These are phyloP conservation scores for Odiellus spinosus DNA, from an alignment of 2,888 invertebrate genomes.

Conservation along the genomic window DNA sequence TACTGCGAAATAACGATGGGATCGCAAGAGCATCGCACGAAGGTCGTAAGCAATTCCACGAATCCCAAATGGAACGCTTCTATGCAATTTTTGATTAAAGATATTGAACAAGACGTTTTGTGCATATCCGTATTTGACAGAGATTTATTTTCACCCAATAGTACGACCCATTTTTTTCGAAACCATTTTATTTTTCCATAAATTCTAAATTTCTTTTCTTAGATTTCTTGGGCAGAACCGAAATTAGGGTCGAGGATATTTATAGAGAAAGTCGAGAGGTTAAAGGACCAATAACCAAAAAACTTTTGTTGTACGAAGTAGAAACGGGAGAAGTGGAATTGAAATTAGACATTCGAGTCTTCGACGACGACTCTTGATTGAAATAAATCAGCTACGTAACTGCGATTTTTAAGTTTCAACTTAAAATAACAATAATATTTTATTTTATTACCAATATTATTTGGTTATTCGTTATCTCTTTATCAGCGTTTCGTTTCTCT, in stretches of 20 bases:
- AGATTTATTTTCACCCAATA: conserved; percentile 53
- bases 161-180: conserved; percentile 36
- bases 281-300: conserved; percentile 46
- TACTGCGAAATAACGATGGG: conserved; percentile 59
- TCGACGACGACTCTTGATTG: conserved; percentile 23
- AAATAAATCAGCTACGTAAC: too few species aligned
- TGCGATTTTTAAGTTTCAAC: too few species aligned
- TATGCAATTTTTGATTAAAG: conserved; percentile 57
- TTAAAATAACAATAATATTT: too few species aligned
- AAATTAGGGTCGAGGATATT: conserved; percentile 47
- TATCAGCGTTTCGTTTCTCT: too few species aligned
- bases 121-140: conserved; percentile 52
- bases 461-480: too few species aligned
- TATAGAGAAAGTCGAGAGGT: conserved; percentile 39
- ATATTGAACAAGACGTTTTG: conserved; percentile 48
- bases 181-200: too few species aligned
- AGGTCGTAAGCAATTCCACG: conserved; percentile 40
- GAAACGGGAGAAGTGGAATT: conserved; percentile 49
- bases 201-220: conserved; percentile 16
- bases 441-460: too few species aligned
- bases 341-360: conserved; percentile 52
- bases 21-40: conserved; percentile 50
- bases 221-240: conserved; percentile 56
- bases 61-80: conserved; percentile 54
- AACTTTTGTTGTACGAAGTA: conserved; percentile 48